Evolutionary conservation across 2,888 invertebrate species (phyloP).

Genomic region (Plutella xylostella): DNA sequence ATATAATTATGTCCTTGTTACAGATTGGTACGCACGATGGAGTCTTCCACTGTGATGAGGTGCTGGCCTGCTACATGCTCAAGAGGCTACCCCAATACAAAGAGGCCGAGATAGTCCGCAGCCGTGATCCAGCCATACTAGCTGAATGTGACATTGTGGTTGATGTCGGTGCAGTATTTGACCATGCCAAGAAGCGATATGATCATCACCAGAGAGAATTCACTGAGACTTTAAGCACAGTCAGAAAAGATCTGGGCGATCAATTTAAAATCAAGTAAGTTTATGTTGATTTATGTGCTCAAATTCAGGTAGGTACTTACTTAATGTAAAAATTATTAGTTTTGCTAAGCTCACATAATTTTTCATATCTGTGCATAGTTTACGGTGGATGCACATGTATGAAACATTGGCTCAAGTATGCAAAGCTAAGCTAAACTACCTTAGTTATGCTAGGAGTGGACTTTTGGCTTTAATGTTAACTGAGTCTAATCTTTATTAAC

Average conservation of each 20-base stretch:
- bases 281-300: too few species aligned
- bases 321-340: too few species aligned
- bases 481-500: too few species aligned
- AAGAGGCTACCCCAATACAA: conserved; percentile 83
- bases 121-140: conserved; percentile 71
- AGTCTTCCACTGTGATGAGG: conserved; percentile 94
- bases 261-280: conserved; percentile 71
- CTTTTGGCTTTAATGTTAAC: too few species aligned
- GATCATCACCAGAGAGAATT: conserved; percentile 96
- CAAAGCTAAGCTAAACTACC: too few species aligned
- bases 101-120: conserved; percentile 83
- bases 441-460: too few species aligned
- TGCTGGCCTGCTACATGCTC: conserved; percentile 93
- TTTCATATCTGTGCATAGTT: too few species aligned
- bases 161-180: conserved; percentile 92
- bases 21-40: conserved; percentile 85
- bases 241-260: conserved; percentile 71
- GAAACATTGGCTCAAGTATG: too few species aligned
- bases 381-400: too few species aligned
- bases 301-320: too few species aligned
- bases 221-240: conserved; percentile 72
- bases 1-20: not conserved
- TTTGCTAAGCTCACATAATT: too few species aligned
- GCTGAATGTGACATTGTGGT: conserved; percentile 92
- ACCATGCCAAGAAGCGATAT: conserved; percentile 80